Conservation (phyloP, 2,888 invertebrate species). For the Folsomia manolachei region DNA sequence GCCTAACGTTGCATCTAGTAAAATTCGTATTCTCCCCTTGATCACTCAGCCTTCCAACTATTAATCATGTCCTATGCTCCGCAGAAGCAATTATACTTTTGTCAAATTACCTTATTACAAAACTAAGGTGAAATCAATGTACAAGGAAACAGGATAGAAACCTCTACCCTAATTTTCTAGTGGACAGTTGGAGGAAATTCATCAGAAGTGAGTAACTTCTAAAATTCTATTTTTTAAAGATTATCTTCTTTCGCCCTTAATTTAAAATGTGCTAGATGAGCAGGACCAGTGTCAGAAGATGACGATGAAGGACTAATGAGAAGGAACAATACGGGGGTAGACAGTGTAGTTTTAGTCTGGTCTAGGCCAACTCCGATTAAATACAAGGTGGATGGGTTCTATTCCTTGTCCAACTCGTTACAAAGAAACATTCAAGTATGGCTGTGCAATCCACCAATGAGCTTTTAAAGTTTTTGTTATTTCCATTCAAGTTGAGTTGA, state of each 20-base stretch:
- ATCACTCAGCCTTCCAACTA: background rate
- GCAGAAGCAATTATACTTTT: background rate
- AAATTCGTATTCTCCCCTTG: background rate
- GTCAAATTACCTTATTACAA: no score
- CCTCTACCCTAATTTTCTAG: background rate
- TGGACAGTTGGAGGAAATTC: background rate
- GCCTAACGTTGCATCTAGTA: no score
- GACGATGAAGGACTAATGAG: background rate
- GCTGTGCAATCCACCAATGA: background rate
- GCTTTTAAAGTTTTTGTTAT: background rate
- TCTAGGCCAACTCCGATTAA: background rate
- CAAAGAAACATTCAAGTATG: background rate
- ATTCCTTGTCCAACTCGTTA: no score
- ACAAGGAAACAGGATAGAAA: no score
- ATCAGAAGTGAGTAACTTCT: no score
- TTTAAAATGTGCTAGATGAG: no score
- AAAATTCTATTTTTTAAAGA: no score
- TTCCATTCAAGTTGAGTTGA: background rate
- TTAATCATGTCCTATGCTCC: background rate
- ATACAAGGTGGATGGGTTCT: no score
- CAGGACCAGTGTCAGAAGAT: no score
- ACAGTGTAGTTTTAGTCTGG: background rate
- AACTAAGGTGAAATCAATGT: no score
- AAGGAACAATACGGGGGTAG: background rate
- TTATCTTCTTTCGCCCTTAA: no score